Evolutionary conservation across 1,140 invertebrate genomes (phyloP).

Genomic region (Heliconius congener): DNA sequence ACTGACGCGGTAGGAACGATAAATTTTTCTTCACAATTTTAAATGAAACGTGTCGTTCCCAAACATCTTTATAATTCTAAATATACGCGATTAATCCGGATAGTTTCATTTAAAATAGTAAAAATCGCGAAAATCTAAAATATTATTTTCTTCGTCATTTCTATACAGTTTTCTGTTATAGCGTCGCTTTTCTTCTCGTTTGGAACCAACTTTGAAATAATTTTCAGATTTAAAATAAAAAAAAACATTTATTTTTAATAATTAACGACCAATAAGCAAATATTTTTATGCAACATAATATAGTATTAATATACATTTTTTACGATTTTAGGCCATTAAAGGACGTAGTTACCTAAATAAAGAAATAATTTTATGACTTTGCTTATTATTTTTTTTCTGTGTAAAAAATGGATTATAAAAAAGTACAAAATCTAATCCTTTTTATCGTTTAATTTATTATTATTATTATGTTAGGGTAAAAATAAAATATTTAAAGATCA

Average conservation of each 20-base stretch:
- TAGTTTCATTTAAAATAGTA: too few species aligned
- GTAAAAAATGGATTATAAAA: too few species aligned
- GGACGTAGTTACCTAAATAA: not conserved
- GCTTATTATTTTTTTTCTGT: not conserved
- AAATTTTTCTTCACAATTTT: constrained; percentile 6
- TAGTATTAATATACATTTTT: not conserved
- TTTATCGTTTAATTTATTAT: too few species aligned
- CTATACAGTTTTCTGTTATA: not conserved
- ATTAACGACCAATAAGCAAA: not conserved
- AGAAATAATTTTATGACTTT: not conserved
- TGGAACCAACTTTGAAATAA: constrained; percentile 9
- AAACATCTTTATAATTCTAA: not conserved
- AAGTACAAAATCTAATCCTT: too few species aligned
- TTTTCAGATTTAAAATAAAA: not conserved
- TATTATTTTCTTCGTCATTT: not conserved
- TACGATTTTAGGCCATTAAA: not conserved
- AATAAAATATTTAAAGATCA: too few species aligned
- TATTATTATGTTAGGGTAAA: too few species aligned
- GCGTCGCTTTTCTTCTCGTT: not conserved
- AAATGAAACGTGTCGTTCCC: too few species aligned
- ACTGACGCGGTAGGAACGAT: constrained; percentile 37
- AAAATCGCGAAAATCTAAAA: too few species aligned
- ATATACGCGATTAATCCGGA: not conserved
- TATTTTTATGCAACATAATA: not conserved
- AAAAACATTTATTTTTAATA: not conserved